Base-by-base conservation (phyloP, 1,140 invertebrate species). In the Daktulosphaira vitifoliae region DNA sequence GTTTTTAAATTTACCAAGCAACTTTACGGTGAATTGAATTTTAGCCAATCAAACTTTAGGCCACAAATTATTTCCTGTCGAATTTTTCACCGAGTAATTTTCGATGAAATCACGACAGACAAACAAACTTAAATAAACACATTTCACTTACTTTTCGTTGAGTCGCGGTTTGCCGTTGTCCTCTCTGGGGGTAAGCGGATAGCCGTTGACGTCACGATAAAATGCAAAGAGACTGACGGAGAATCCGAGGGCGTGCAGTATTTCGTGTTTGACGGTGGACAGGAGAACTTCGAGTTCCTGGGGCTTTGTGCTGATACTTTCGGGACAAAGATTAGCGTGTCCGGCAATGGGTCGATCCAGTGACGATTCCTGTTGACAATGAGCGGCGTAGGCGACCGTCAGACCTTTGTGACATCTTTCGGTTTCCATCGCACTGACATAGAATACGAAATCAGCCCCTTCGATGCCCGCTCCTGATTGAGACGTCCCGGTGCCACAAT, bases 231-330 rank as follows among this genome's bases (percentile, higher is more conserved):
- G 79, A 51, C 90, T 93, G 0, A 96, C 88, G 8, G 93, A 96
- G 78, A 98, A 97, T 1, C 93, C 94, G 33, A 99, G 77, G 0
- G 96, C 95, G 78, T 99, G 96, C 1, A 98, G 79, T 73, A 99
- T 98, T 76, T 99, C 96, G 77, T 99, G 96, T 76, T 99, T 98
- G 0, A 99, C 92, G 0, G 95, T 98, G 22, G 94, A 96, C 67
- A 98, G 77, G 2, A 98, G 80, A 15, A 93, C 93, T 70, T 94
- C 89, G 65, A 95, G 76, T 72, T 99, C 94, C 71, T 96, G 89
- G 29, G 85, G 83, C 72, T 93, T 92, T 15, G 90, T 95, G 70
- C 89, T 93, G 48, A 99, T 88, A 70, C 90, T 92, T n/a, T 87
- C 82, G 0, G 96, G 96, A 73, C 96, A 99, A 54, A 99, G 83